Evolutionary conservation across 2,797 vertebrate species (phyloP), one percentile per base, ranked within the genome.

Genomic region (Sebastes variabilis): DNA sequence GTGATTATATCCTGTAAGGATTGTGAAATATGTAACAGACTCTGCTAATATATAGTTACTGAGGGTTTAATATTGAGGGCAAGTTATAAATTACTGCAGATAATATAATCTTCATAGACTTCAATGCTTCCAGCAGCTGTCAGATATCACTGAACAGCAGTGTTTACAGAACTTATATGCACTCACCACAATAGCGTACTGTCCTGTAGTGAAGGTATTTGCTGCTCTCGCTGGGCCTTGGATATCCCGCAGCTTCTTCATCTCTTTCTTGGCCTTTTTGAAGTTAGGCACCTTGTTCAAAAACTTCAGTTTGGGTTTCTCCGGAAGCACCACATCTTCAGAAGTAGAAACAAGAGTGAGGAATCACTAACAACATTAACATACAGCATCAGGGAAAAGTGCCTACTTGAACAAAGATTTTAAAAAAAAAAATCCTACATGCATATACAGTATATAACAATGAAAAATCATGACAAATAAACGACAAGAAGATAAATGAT

Each of bases 181-280:
- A 84, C 97, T 95, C 84, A 99, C 98, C 96, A 99, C 88, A 74
- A 99, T 97, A 2, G 94, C 98, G n/a, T 96, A 99, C 70, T 94
- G 95, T 66, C 98, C 98, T 24, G 89, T 80, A 0, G 77, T 94
- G 87, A 99, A 98, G 8, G 95, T 83, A 4, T 95, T 97, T 27
- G 87, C 96, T 2, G 66, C 12, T 69, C 52, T 88, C 0, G 75
- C 59, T 0, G 97, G 98, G 1, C 98, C 98, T 0, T 95, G 96
- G 81, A 99, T 99, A 61, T 99, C 98, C 20, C 90, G 83, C 18
- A 99, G 91, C 36, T 46, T 95, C 89, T 96, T 99, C 46, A 92
- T 95, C 85, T 97, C 96, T 87, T 96, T 96, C 71, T 66, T 96
- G 1, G 89, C 94, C 79, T 97, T 97, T 73, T 96, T 96, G 1